Evolutionary conservation across 2,797 vertebrate genomes (phyloP), one percentile per base, ranked within the genome.

Genomic region (Clarias laeviceps): DNA sequence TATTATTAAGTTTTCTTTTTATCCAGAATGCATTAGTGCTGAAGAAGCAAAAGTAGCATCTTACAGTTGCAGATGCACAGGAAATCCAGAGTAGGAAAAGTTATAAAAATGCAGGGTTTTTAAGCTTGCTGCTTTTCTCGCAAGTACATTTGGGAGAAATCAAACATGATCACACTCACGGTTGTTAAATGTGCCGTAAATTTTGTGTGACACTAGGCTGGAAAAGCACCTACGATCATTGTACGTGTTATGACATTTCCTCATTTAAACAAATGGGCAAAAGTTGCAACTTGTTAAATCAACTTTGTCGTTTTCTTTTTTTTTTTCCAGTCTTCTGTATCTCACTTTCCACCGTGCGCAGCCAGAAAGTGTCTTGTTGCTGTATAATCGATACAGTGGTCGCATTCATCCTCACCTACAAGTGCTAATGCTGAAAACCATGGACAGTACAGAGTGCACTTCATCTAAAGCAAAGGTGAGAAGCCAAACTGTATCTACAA

Each of bases 401-500:
- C 18, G 12, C 45, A 81, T 81, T 81, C 79, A 79, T 40, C 59
- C 24, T 64, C 62, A 27, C 12, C 20, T 61, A 79, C 32, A 65
- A 32, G 61, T 37, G 69, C 78, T 81, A 27, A 80, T 54, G 57
- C 57, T 64, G 74, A 81, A 40, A 64, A 22, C 12, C 50, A 85
- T 20, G 17, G 50, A 74, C 45, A 50, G 62, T 4, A 40, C 57
- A 40, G 22, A 15, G 5, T 64, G n/a, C 59, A 29, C 34, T 64
- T 50, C 24, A 61, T 29, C 29, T 68, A 57, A 37, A n/a, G 18
- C 40, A 37, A 85, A 57, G 57, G 11, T 56, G 24, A 57, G 18
- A 79, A 80, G 7, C 22, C 79, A 40, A 77, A 69, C 62, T 74
- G 29, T 74, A 81, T n/a, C 34, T 76, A 57, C 50, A 64, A 80